Base-by-base conservation (phyloP, 1,140 invertebrate species). In the Chrysomallon squamiferum region DNA sequence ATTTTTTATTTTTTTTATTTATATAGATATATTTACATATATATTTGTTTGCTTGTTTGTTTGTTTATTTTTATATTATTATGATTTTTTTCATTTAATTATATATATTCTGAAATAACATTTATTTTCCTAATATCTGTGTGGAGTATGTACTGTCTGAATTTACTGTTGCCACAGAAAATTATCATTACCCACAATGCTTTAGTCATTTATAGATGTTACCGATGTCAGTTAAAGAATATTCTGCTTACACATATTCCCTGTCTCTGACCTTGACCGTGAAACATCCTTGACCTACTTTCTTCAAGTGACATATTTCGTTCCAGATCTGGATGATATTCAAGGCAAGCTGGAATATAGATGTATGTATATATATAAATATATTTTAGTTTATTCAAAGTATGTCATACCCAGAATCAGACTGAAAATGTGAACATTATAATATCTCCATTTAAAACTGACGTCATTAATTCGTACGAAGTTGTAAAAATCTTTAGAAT, bases 241-340 rank as follows among this genome's bases (percentile, higher is more conserved):
- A n/a, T 5, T 38, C 43, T 41, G 29, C 30, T 41, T 59, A 77
- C 75, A 62, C 60, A 62, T 77, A 77, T 9, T 59, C 45, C 29
- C 69, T 43, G 25, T 74, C 66, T 25, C 66, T 62, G 25, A 74
- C 61, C 4, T 49, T 49, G 6, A 77, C 66, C 4, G n/a, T 59
- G 33, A 77, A 66, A 2, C 70, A 59, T 58, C 59, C 69, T 13
- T 69, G 38, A 15, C 70, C 72, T 18, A 65, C 52, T 27, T 52
- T 61, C 20, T 50, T 65, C 0, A 74, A n/a, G 15, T 52, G 20
- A 20, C 67, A 69, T 4, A 45, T 62, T 50, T 74, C 73, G 15
- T 69, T 65, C 68, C 75, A 70, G 2, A 77, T 45, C 29, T 77
- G 75, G 1, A 77, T 70, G 22, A 77, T 65, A 50, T 77, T 73